A percentile compares a stretch with the other conserved stretches of the same genome.
Evolutionary conservation across 2,113 vertebrate species (phyloP).

Genomic region (Phylloscopus whistleri): DNA sequence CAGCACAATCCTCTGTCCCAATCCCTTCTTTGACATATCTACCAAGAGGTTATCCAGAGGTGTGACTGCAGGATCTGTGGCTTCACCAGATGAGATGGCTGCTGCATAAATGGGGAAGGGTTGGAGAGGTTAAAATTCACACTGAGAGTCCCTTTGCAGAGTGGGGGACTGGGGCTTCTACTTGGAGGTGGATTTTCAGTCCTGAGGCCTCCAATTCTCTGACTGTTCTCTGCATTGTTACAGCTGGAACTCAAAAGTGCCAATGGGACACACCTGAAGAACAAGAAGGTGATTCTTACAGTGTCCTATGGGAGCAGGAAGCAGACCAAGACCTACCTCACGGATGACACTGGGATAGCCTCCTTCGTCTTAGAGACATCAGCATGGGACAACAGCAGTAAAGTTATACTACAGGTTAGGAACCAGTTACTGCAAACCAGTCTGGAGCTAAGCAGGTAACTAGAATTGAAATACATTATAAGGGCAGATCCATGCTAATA

Average conservation of each 20-base stretch:
- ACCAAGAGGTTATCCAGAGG: neutral
- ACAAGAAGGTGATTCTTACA: slow-evolving; percentile 30
- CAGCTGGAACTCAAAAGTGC: slow-evolving; percentile 56
- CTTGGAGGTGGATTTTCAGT: neutral
- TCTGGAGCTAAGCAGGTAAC: neutral
- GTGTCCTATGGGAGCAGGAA: neutral
- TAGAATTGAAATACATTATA: neutral
- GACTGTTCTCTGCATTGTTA: neutral
- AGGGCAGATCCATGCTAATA: neutral
- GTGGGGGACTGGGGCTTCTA: neutral
- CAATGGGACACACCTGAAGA: slow-evolving; percentile 24
- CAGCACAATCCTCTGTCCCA: neutral
- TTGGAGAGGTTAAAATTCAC: neutral
- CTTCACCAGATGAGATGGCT: neutral
- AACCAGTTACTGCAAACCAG: neutral
- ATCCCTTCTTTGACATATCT: neutral
- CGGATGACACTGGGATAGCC: neutral
- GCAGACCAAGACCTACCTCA: slow-evolving; percentile 21
- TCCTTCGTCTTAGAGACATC: slow-evolving; percentile 36
- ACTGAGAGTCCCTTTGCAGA: neutral
- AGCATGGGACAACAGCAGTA: slow-evolving; percentile 24
- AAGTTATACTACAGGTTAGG: slow-evolving; percentile 20
- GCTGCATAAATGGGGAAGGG: neutral
- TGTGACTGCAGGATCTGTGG: neutral
- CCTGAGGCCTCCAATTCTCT: neutral